Evolutionary conservation across 2,797 vertebrate genomes (phyloP).

Genomic region (Sebastes cheni): DNA sequence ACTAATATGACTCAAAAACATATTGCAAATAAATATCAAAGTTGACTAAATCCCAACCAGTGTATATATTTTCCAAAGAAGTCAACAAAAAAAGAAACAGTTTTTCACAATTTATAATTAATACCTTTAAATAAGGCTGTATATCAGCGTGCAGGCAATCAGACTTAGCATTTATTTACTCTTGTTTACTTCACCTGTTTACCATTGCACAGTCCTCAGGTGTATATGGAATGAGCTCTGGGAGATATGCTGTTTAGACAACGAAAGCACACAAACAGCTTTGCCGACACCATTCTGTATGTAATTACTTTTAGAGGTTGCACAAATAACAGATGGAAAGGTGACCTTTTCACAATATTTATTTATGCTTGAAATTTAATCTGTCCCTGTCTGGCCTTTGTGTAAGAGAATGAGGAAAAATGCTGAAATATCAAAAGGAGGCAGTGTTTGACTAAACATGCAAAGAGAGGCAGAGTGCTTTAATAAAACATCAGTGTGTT

Average conservation of each 20-base stretch:
- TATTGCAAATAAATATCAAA: not conserved
- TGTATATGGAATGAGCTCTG: constrained; percentile 70
- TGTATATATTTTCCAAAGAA: not conserved
- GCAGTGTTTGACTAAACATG: constrained; percentile 37
- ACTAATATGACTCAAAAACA: not conserved
- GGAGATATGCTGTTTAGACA: constrained; percentile 75
- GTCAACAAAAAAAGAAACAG: not conserved
- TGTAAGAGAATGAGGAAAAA: constrained; percentile 60
- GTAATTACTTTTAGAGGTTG: constrained; percentile 83
- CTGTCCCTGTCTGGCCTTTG: constrained; percentile 74
- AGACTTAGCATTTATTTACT: constrained; percentile 35
- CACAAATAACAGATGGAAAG: constrained; percentile 83
- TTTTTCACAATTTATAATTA: constrained; percentile 11
- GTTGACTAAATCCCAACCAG: not conserved
- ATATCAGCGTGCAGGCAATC: constrained; percentile 14
- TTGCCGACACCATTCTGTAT: constrained; percentile 72
- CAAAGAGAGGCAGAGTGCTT: not conserved
- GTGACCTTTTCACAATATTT: constrained; percentile 83
- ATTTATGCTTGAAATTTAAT: constrained; percentile 82
- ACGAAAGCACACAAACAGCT: constrained; percentile 69
- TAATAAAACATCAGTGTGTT: not conserved
- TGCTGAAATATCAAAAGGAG: constrained; percentile 65
- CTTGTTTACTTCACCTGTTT: constrained; percentile 67
- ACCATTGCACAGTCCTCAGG: constrained; percentile 57
- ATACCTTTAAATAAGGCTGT: constrained; percentile 28